phyloP scores from a whole-genome alignment of 2,888 invertebrate genomes.

The Tetrapedia diversipes region DNA sequence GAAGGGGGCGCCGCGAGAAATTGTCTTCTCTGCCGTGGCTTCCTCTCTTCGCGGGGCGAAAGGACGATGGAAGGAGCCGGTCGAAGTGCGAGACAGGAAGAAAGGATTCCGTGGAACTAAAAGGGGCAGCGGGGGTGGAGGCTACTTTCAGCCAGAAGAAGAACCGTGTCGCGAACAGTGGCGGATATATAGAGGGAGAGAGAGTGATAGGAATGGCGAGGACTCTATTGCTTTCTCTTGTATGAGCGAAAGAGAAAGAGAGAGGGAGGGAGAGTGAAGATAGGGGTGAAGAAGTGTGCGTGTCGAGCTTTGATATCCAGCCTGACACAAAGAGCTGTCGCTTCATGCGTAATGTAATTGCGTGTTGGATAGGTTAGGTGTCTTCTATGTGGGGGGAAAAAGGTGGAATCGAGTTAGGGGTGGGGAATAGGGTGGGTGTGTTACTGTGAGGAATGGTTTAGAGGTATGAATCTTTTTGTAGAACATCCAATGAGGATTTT shows the following conservation, averaged over 20 bases:
- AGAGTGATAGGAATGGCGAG: slow-evolving; percentile 66
- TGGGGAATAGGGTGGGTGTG: background rate
- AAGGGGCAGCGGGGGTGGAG: slow-evolving; percentile 36
- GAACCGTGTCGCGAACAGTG: slow-evolving; percentile 66
- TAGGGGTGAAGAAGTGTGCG: slow-evolving; percentile 33
- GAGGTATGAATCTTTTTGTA: no score
- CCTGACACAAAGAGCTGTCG: slow-evolving; percentile 62
- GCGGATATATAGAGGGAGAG: slow-evolving; percentile 70
- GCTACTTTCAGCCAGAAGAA: slow-evolving; percentile 66
- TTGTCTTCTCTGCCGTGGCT: slow-evolving; percentile 56
- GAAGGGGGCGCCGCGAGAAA: slow-evolving; percentile 61
- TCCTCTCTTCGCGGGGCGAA: slow-evolving; percentile 3
- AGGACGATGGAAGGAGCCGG: slow-evolving; percentile 3
- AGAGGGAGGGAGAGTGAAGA: background rate
- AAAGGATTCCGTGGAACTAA: background rate
- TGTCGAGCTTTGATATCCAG: slow-evolving; percentile 68
- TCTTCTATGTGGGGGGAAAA: slow-evolving; percentile 1
- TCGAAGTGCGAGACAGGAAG: slow-evolving; percentile 24
- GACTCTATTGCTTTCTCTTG: slow-evolving; percentile 65
- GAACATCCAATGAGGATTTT: no score
- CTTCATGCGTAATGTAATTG: slow-evolving; percentile 65
- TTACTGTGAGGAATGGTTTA: background rate
- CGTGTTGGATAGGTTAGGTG: slow-evolving; percentile 50
- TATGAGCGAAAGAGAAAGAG: background rate
- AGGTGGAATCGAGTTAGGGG: background rate